Base-by-base conservation (phyloP, 2,888 invertebrate species). In the Neria commutata region DNA sequence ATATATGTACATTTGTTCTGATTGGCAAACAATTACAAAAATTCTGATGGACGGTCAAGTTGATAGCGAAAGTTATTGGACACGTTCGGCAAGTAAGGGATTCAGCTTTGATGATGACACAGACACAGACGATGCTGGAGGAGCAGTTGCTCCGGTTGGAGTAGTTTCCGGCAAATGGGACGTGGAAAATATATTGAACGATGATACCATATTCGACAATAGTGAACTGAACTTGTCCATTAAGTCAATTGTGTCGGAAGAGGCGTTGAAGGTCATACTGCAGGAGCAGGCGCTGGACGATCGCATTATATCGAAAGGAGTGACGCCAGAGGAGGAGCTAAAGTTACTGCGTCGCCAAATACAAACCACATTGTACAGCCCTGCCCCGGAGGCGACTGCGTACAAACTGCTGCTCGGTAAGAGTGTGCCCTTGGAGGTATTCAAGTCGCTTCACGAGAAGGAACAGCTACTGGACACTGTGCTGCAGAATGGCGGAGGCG, bases 21-120 rank as follows among this genome's bases (percentile, higher is more conserved):
- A n/a, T n/a, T n/a, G n/a, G n/a, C n/a, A n/a, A n/a, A n/a, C n/a
- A n/a, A n/a, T n/a, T n/a, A n/a, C n/a, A 37, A n/a, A 37, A 37
- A 37, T n/a, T 5, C 14, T 56, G 62, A 76, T 76, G 74, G 74
- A 74, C 10, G 53, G 54, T 14, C 69, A 71, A 51, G 79, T 81
- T 73, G 87, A 88, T 61, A 87, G 88, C 51, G 89, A 89, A 60
- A 90, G 89, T 69, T 92, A 89, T 80, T 93, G 93, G 93, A 89
- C 91, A 76, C 87, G 87, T 69, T 89, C 88, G 14, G 87, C 88
- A 60, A 87, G 87, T 1, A 87, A 87, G 65, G 89, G 89, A 0
- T 90, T 92, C 68, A 89, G 86, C 77, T 93, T 93, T 75, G 92
- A 92, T 68, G 92, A 92, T 67, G 91, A 91, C 61, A 91, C 90